These are phyloP conservation scores for Junonia oenone DNA, from an alignment of 2,888 invertebrate species.

Conservation along the genomic window DNA sequence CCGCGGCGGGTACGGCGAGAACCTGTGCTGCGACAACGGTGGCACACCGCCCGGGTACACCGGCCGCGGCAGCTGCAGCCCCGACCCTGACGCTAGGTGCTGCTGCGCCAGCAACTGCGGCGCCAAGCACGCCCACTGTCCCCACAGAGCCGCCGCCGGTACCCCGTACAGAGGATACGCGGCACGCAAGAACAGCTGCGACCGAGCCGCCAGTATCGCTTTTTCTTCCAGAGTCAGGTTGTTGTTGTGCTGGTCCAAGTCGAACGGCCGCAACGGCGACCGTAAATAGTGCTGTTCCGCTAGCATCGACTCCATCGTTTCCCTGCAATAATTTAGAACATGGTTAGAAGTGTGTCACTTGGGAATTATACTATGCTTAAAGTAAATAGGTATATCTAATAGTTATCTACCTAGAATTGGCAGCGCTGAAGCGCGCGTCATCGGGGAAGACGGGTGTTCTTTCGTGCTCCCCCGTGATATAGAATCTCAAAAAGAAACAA, in stretches of 20 bases:
- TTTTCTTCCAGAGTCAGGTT: constrained; percentile 88
- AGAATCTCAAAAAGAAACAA: constrained; percentile 78
- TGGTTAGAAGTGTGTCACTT: constrained; percentile 29
- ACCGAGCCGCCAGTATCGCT: constrained; percentile 86
- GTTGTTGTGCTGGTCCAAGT: constrained; percentile 84
- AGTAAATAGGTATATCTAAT: constrained; percentile 45
- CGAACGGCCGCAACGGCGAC: constrained; percentile 86
- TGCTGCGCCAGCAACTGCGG: constrained; percentile 84
- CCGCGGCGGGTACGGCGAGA: constrained; percentile 80
- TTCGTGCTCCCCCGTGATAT: constrained; percentile 78
- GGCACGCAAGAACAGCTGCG: constrained; percentile 85
- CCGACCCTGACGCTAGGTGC: constrained; percentile 77
- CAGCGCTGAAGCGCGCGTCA: constrained; percentile 74
- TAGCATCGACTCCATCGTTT: constrained; percentile 93
- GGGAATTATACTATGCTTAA: constrained; percentile 15
- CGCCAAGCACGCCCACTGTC: constrained; percentile 85
- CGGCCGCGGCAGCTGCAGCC: constrained; percentile 72
- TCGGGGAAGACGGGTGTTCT: constrained; percentile 73
- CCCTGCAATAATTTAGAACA: constrained; percentile 78
- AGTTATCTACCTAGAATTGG: constrained; percentile 65
- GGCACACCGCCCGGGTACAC: constrained; percentile 62
- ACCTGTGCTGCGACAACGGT: constrained; percentile 78
- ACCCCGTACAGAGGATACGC: constrained; percentile 81
- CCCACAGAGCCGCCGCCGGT: constrained; percentile 82
- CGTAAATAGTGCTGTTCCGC: constrained; percentile 91